phyloP scores from a whole-genome alignment of 2,888 invertebrate species.

The Phalera bucephala region DNA sequence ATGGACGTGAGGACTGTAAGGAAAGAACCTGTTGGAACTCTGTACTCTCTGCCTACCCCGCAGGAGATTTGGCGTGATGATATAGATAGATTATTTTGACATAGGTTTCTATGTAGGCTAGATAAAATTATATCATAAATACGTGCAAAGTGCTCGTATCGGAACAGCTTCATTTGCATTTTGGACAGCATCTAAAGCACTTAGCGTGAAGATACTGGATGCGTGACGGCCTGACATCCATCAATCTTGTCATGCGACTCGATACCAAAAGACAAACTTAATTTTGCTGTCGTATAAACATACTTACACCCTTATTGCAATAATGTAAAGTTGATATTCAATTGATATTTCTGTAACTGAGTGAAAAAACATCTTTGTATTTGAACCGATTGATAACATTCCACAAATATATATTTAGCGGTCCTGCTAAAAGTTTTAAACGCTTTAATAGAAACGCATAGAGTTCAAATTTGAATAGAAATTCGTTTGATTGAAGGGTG shows the following conservation, averaged over 20 bases:
- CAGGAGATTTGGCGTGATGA: too few species aligned
- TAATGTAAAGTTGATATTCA: not conserved
- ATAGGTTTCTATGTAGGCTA: not conserved
- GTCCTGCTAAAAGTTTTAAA: slow-evolving; percentile 13
- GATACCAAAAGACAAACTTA: slow-evolving; percentile 21
- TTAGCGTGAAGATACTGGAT: slow-evolving; percentile 47
- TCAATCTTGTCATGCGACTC: slow-evolving; percentile 44
- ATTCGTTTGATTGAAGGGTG: not conserved
- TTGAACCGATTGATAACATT: not conserved
- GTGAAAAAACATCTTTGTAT: not conserved
- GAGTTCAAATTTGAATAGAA: slow-evolving; percentile 1
- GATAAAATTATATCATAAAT: too few species aligned
- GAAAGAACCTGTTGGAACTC: too few species aligned
- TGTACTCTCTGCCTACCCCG: too few species aligned
- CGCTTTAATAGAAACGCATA: not conserved
- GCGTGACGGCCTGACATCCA: slow-evolving; percentile 46
- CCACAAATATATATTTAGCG: not conserved
- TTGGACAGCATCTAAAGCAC: slow-evolving; percentile 46
- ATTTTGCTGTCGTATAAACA: not conserved
- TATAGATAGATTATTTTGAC: too few species aligned
- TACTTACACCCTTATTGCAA: not conserved
- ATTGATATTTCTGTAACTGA: not conserved
- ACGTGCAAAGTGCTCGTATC: slow-evolving; percentile 21
- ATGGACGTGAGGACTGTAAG: too few species aligned
- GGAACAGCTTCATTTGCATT: slow-evolving; percentile 46